Base-by-base conservation (phyloP, 2,888 invertebrate species). In the Diploptera punctata region DNA sequence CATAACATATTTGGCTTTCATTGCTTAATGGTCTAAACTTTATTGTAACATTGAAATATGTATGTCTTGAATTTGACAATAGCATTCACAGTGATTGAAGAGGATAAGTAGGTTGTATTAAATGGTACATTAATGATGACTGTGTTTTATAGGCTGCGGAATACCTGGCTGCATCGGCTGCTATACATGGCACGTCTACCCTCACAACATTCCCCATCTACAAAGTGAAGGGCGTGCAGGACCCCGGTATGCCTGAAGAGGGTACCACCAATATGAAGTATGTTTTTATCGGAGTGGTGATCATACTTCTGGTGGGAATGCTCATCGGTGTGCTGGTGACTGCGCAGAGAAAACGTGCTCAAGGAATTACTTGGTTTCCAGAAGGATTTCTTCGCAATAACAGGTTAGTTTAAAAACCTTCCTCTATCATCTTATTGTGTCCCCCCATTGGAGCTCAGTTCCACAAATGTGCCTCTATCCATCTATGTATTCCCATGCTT, bases 341-440 rank as follows among this genome's bases (percentile, higher is more conserved):
- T 0, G 92, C 93, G 0, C 92, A 95, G 76, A 86, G 95, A 10
- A 97, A 97, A 82, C 90, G 94, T 3, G 95, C 94, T 0, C 79
- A 82, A 19, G 97, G 97, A 0, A 93, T 96, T 47, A 98, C 97
- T 0, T 98, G 98, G 98, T 98, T 98, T 86, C 98, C 98, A 0
- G 98, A 98, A 84, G 98, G 95, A 0, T 98, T 98, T 80, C 88
- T 95, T 3, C 84, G 90, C 0, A 89, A 91, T 0, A 91, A 88
- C 72, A 78, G 77, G 77, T 78, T 57, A n/a, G 57, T 29, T n/a
- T n/a, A n/a, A n/a, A n/a, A n/a, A n/a, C n/a, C n/a, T n/a, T n/a
- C n/a, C n/a, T n/a, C n/a, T n/a, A n/a, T n/a, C n/a, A n/a, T n/a
- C n/a, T n/a, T n/a, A n/a, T n/a, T n/a, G n/a, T n/a, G n/a, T n/a